These are phyloP conservation scores for Loris lydekkerianus DNA, from an alignment of 2,797 vertebrate species.

Conservation along the genomic window DNA sequence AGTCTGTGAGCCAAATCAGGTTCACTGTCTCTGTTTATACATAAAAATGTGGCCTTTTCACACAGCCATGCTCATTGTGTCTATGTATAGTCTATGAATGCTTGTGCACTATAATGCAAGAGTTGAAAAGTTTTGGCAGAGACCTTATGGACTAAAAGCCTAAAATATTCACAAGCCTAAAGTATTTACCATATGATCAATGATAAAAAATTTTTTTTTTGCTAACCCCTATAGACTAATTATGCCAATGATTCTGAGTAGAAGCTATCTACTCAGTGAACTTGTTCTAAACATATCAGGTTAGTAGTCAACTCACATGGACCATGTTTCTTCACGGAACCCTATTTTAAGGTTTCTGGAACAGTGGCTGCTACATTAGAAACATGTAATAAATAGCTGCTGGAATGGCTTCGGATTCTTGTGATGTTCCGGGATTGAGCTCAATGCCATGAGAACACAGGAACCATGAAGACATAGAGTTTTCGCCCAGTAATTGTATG, in stretches of 20 bases:
- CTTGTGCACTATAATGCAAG: not conserved
- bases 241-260: not conserved
- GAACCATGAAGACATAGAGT: not conserved
- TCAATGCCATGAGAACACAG: not conserved
- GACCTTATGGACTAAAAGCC: not conserved
- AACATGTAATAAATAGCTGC: not conserved
- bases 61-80: not conserved
- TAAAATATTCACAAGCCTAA: not conserved
- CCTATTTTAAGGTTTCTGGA: constrained; percentile 2
- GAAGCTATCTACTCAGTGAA: not conserved
- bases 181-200: not conserved
- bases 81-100: not conserved
- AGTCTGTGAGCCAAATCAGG: not conserved
- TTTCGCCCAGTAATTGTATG: not conserved
- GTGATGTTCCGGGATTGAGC: not conserved
- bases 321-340: not conserved
- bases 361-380: not conserved
- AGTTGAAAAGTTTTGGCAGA: not conserved
- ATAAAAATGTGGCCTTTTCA: not conserved
- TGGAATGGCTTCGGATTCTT: not conserved
- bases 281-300: not conserved
- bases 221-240: not conserved
- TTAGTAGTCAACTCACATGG: not conserved
- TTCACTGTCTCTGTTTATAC: not conserved
- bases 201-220: not conserved